Evolutionary conservation across 2,797 vertebrate genomes (phyloP).

Genomic region (Tenualosa thibaudeaui): DNA sequence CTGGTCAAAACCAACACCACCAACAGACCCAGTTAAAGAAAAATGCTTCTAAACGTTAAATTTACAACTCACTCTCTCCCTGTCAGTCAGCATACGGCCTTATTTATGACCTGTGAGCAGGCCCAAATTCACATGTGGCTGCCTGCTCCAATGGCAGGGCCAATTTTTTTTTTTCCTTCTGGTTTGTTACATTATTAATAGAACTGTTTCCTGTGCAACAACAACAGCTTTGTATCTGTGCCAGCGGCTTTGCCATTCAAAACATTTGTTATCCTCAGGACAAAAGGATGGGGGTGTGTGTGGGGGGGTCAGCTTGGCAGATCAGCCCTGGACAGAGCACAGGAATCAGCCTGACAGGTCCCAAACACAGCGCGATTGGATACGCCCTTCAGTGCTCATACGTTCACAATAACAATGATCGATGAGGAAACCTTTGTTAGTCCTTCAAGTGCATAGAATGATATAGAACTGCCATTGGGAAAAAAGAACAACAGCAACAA

Average conservation of each 20-base stretch:
- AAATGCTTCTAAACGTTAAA: background rate
- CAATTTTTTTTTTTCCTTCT: background rate
- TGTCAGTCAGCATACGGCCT: background rate
- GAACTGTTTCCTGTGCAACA: slow-evolving; percentile 26
- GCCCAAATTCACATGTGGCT: background rate
- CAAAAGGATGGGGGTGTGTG: slow-evolving; percentile 18
- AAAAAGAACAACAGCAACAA: background rate
- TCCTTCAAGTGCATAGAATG: background rate
- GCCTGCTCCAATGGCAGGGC: background rate
- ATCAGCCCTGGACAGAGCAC: slow-evolving; percentile 36
- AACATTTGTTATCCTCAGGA: slow-evolving; percentile 33
- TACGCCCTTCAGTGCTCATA: slow-evolving; percentile 17
- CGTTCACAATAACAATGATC: slow-evolving; percentile 28
- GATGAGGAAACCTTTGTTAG: slow-evolving; percentile 11
- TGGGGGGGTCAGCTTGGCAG: background rate
- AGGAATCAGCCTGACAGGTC: slow-evolving; percentile 48
- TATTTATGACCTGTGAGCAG: background rate
- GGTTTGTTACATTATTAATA: slow-evolving; percentile 30
- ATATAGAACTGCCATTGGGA: background rate
- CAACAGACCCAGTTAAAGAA: slow-evolving; percentile 24
- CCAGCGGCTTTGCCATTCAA: slow-evolving; percentile 24
- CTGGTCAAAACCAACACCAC: slow-evolving; percentile 58
- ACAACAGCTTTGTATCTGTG: slow-evolving; percentile 20
- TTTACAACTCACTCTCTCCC: slow-evolving; percentile 13
- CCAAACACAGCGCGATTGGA: slow-evolving; percentile 39